Evolutionary conservation across 2,113 vertebrate genomes (phyloP), one percentile per base, ranked within the genome.

Genomic region (Galbula dea): DNA sequence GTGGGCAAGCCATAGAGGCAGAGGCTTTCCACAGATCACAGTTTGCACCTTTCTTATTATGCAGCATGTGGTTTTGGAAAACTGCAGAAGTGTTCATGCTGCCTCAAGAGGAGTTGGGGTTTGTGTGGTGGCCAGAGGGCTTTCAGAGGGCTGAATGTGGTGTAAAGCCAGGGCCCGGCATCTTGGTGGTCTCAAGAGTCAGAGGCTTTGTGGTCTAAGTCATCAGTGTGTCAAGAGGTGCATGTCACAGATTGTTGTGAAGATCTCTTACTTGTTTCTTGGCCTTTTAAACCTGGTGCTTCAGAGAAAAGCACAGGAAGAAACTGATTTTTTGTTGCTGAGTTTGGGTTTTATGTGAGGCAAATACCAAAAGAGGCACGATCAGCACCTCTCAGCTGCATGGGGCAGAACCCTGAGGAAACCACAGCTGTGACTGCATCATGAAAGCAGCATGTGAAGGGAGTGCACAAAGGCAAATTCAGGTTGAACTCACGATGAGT

Each of bases 401-500:
- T 34, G 58, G 24, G 63, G 54, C 75, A n/a, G 54, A 66, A 32
- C 41, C 76, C 59, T 7, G 46, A 67, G 69, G 73, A 83, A 39
- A 29, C 36, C 7, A 1, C 68, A 71, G 52, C 2, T 71, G 39
- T 83, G 62, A n/a, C 83, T 37, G 32, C 5, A 0, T n/a, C 10
- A 2, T 17, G 30, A 26, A 61, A 59, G 76, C 0, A 0, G 30
- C 6, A 10, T 21, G 14, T 2, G 2, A 26, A 55, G 75, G 54
- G 67, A 93, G 71, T 17, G 20, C 15, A 17, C 67, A 73, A 67
- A 80, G 78, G 72, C 67, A 69, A 67, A 36, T 68, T 65, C 3
- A 4, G 91, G 78, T 91, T 85, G 62, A 94, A 91, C 87, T 94
- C 10, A 15, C 83, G 94, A 93, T 59, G 49, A 68, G 43, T 67